Evolutionary conservation across 2,888 invertebrate genomes (phyloP).

Genomic region (Dryococelus australis): DNA sequence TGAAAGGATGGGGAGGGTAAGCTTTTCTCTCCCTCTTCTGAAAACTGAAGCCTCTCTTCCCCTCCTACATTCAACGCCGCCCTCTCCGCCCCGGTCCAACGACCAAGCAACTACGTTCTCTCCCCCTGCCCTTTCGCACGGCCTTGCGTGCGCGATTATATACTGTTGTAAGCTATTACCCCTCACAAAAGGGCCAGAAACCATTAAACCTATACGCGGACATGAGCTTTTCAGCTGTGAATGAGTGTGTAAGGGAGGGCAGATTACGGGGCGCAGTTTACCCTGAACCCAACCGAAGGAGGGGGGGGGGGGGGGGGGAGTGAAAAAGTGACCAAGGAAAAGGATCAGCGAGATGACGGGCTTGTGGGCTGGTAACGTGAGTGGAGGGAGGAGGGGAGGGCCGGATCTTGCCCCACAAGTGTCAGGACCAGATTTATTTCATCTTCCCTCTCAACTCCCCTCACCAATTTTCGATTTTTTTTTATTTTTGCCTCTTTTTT

Average conservation of each 20-base stretch:
- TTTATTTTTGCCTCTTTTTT: neutral
- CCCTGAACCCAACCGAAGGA: neutral
- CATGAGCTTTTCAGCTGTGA: slow-evolving; percentile 23
- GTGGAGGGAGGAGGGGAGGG: neutral
- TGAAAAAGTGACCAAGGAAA: slow-evolving; percentile 24
- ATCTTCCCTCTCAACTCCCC: neutral
- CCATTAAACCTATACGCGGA: slow-evolving; percentile 22
- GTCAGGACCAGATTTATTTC: slow-evolving; percentile 26
- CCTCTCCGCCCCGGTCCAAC: neutral
- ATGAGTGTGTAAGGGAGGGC: neutral
- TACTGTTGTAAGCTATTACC: slow-evolving; percentile 28
- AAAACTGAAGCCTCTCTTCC: neutral
- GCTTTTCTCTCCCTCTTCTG: neutral
- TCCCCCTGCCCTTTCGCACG: neutral
- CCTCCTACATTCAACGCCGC: neutral
- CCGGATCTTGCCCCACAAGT: slow-evolving; percentile 9
- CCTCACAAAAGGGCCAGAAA: slow-evolving; percentile 13
- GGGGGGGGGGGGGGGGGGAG: neutral
- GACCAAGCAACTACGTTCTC: neutral
- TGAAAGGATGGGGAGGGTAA: neutral
- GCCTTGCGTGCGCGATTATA: slow-evolving; percentile 1
- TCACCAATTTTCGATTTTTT: neutral
- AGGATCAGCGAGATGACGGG: slow-evolving; percentile 2
- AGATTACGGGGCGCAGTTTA: neutral
- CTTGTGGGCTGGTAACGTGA: neutral